phyloP scores from a whole-genome alignment of 2,888 invertebrate species.

The Eurytoma californica region DNA sequence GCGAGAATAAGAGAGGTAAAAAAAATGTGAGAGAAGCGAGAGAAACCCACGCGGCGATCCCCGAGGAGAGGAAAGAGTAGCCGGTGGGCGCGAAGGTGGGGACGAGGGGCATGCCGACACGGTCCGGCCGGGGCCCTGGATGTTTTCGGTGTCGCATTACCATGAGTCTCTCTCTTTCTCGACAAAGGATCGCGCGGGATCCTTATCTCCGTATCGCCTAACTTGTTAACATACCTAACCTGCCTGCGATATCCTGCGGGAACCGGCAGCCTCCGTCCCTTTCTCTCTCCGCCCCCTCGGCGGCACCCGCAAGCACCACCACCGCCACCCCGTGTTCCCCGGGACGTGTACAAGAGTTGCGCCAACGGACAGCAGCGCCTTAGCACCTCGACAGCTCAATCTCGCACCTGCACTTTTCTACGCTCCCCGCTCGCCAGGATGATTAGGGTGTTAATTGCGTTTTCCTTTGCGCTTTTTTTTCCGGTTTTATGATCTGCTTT shows the following conservation, averaged over 20 bases:
- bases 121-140: constrained; percentile 43
- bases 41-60: background rate
- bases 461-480: too few relatives aligned
- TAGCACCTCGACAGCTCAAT: constrained; percentile 20
- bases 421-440: too few relatives aligned
- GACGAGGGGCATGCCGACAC: constrained; percentile 29
- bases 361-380: too few relatives aligned
- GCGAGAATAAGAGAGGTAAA: constrained; percentile 47
- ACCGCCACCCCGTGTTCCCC: too few relatives aligned
- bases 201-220: constrained; percentile 73
- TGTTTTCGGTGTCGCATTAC: constrained; percentile 73
- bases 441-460: too few relatives aligned
- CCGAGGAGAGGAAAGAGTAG: background rate
- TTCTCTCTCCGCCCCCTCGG: too few relatives aligned
- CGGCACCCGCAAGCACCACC: too few relatives aligned
- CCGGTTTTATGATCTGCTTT: too few relatives aligned
- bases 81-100: constrained; percentile 1
- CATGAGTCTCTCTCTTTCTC: constrained; percentile 55
- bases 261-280: background rate
- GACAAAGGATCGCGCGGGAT: constrained; percentile 72
- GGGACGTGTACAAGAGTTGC: too few relatives aligned
- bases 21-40: constrained; percentile 5
- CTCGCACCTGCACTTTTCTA: constrained; percentile 27
- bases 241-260: constrained; percentile 57
- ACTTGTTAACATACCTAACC: constrained; percentile 74